Conservation (phyloP, 2,113 vertebrate species). For the Erinaceus europaeus region DNA sequence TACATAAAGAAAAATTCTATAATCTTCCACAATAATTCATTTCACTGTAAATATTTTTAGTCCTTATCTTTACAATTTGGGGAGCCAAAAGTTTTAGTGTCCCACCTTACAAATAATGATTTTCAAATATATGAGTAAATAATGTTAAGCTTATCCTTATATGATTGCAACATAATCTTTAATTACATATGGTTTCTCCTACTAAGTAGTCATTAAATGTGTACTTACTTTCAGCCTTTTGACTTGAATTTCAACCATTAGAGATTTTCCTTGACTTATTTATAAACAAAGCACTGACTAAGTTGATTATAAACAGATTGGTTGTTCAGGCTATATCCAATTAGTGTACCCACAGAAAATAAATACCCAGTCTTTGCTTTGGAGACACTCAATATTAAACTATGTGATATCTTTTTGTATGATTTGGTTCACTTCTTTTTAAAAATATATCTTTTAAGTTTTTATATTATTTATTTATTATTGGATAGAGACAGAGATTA, state of each 20-base stretch:
- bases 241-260: background rate
- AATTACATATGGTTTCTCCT: background rate
- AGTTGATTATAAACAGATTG: background rate
- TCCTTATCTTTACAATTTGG: background rate
- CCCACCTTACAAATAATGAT: background rate
- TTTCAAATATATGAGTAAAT: background rate
- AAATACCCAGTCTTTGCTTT: background rate
- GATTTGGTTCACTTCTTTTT: no score
- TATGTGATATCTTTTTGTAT: background rate
- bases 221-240: background rate
- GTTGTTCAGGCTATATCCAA: background rate
- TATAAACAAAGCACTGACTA: background rate
- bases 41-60: background rate
- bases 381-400: background rate
- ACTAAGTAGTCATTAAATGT: background rate
- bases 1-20: background rate
- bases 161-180: background rate
- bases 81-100: background rate
- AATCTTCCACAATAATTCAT: background rate
- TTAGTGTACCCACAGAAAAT: background rate
- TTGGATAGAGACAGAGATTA: no score
- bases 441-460: no score
- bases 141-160: background rate
- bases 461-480: no score
- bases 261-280: background rate